Conservation (phyloP, 2,888 invertebrate species). For the Endomychus coccineus region DNA sequence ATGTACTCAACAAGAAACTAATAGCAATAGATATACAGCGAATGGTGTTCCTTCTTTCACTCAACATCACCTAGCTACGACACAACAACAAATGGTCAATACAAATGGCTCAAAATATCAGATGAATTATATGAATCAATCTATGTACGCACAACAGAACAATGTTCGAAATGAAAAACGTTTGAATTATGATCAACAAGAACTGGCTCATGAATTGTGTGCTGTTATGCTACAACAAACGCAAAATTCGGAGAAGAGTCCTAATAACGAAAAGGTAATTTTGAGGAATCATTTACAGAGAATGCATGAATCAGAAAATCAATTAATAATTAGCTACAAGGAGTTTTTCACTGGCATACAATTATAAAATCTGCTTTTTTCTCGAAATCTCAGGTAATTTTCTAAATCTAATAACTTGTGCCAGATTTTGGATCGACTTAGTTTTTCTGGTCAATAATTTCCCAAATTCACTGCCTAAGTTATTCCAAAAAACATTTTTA, state of each 20-base stretch:
- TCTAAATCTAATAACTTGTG: no score
- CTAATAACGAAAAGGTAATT: constrained; percentile 32
- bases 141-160: constrained; percentile 32
- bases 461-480: no score
- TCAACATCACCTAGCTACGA: constrained; percentile 40
- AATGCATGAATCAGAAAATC: no score
- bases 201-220: constrained; percentile 38
- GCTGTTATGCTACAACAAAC: constrained; percentile 36
- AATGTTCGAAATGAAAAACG: constrained; percentile 37
- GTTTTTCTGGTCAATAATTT: no score
- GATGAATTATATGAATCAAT: constrained; percentile 35
- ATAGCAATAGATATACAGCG: constrained; percentile 38
- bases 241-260: constrained; percentile 20
- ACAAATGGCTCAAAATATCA: constrained; percentile 34
- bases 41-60: constrained; percentile 47
- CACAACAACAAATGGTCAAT: constrained; percentile 32
- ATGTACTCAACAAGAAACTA: constrained; percentile 12
- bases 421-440: no score
- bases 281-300: no score
- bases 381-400: no score
- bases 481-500: no score
- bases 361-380: no score
- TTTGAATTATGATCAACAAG: constrained; percentile 36
- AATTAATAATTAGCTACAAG: no score
- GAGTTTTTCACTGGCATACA: no score